Conservation (phyloP, 2,888 invertebrate genomes). For the Argyresthia albistria region DNA sequence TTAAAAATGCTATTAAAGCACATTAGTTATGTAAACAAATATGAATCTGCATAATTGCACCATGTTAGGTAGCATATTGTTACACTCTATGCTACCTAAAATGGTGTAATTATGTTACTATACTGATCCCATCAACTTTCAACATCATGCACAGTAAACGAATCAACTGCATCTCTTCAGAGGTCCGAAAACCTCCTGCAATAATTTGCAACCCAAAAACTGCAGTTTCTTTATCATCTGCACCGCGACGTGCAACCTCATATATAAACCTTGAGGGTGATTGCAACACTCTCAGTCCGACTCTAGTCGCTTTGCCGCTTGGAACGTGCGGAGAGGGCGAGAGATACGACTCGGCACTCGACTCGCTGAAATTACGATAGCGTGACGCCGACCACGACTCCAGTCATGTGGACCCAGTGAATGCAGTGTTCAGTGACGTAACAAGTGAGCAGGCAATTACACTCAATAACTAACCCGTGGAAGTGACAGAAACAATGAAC, state of each 20-base stretch:
- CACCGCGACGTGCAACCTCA: constrained; percentile 49
- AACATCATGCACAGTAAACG: neutral
- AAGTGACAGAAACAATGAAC: constrained; percentile 54
- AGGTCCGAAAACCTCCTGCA: neutral
- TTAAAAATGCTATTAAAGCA: no score
- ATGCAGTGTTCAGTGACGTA: constrained; percentile 66
- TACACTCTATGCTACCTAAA: no score
- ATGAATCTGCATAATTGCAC: no score
- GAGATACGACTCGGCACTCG: constrained; percentile 45
- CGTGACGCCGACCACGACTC: constrained; percentile 20
- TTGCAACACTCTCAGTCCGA: constrained; percentile 71
- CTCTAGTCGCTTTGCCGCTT: constrained; percentile 74
- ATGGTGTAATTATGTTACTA: no score
- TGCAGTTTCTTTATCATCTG: constrained; percentile 2
- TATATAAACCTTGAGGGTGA: constrained; percentile 65
- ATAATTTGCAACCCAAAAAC: no score
- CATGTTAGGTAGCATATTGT: no score
- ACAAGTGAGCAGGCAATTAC: constrained; percentile 42
- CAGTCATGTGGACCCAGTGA: constrained; percentile 65
- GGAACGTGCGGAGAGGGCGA: constrained; percentile 68
- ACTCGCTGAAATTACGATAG: constrained; percentile 33
- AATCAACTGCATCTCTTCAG: neutral
- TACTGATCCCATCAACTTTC: no score
- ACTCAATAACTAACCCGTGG: constrained; percentile 29
- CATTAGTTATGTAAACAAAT: no score